Conservation (phyloP, 2,113 vertebrate genomes). For the Pseudopodoces humilis region DNA sequence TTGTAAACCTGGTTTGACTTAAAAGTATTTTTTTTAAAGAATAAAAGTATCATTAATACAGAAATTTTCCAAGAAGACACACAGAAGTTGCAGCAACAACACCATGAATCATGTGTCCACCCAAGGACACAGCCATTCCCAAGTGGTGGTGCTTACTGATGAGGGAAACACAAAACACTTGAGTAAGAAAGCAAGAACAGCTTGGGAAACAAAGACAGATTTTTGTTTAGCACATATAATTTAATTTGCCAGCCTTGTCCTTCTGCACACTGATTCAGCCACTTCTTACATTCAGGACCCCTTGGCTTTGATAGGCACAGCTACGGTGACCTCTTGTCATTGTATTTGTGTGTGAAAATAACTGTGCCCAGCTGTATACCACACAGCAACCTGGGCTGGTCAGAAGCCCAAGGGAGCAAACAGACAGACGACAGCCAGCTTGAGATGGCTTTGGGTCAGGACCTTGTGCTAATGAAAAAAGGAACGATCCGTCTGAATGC, state of each 20-base stretch:
- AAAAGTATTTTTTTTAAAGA: slow-evolving; percentile 27
- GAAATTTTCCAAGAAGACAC: slow-evolving; percentile 26
- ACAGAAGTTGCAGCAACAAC: slow-evolving; percentile 21
- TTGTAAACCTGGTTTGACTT: slow-evolving; percentile 47
- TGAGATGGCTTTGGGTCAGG: neutral
- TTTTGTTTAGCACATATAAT: neutral
- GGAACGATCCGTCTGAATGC: neutral
- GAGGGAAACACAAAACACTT: neutral
- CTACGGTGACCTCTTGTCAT: neutral
- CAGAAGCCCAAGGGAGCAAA: neutral
- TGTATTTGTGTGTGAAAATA: neutral
- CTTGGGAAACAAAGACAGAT: neutral
- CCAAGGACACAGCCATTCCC: neutral
- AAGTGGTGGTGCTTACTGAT: neutral
- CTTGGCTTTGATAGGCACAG: neutral
- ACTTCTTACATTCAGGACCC: neutral
- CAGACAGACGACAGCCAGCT: neutral
- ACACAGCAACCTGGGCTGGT: neutral
- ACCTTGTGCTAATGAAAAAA: neutral
- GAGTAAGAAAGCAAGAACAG: neutral
- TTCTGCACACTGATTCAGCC: neutral
- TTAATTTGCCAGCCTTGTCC: neutral
- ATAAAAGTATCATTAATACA: slow-evolving; percentile 10
- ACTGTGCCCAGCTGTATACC: neutral
- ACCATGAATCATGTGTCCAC: neutral